These are phyloP conservation scores for Lophius piscatorius DNA, from an alignment of 2,113 vertebrate genomes.

Conservation along the genomic window DNA sequence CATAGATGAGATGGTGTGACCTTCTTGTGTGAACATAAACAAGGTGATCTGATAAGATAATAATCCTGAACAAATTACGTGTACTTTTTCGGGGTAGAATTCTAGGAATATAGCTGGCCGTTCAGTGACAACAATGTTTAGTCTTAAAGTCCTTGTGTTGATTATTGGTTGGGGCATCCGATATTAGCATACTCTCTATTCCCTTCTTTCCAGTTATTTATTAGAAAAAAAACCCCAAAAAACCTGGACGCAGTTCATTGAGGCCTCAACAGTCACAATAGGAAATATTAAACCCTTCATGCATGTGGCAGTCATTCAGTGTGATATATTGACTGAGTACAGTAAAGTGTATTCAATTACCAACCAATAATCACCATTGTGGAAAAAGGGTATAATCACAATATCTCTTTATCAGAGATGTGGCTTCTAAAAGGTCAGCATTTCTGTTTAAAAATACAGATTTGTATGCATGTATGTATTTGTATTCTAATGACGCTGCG, in stretches of 20 bases:
- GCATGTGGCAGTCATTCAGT: background rate
- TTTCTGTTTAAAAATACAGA: background rate
- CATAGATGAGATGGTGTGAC: constrained; percentile 18
- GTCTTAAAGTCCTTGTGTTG: background rate
- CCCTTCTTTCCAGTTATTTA: background rate
- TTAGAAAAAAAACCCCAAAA: no score
- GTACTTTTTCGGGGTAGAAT: constrained; percentile 5
- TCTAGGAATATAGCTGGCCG: background rate
- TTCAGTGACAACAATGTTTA: background rate
- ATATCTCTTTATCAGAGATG: background rate
- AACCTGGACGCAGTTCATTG: no score
- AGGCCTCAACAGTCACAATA: no score
- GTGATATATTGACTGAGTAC: background rate
- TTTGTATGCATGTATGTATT: no score
- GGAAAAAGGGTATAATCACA: background rate
- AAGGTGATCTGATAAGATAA: constrained; percentile 37
- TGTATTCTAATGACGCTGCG: no score
- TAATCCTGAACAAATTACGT: background rate
- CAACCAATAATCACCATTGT: background rate
- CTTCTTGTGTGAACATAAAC: constrained; percentile 30
- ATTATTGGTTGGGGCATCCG: background rate
- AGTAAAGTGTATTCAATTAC: background rate
- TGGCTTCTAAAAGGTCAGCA: background rate
- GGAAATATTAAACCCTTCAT: no score
- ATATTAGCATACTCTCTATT: background rate